A percentile compares a stretch with the other conserved stretches of the same genome.
phyloP scores from a whole-genome alignment of 2,888 invertebrate species.

The Lordiphosa andalusiaca region DNA sequence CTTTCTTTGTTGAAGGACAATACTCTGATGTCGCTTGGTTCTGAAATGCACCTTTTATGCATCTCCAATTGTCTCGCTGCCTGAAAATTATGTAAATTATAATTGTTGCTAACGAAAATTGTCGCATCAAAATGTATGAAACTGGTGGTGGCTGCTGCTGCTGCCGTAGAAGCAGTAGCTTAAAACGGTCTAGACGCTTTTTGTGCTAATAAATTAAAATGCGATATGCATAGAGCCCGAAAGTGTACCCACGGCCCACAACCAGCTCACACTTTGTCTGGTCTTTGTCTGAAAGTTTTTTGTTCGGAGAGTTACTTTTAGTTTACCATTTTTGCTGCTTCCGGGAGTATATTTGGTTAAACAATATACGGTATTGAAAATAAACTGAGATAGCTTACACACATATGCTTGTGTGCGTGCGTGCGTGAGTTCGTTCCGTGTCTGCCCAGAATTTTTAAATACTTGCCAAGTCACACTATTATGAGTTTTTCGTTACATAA shows the following conservation, averaged over 20 bases:
- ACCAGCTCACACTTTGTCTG: slow-evolving; percentile 36
- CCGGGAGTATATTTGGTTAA: slow-evolving; percentile 51
- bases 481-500: slow-evolving; percentile 33
- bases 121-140: slow-evolving; percentile 61
- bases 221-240: slow-evolving; percentile 68
- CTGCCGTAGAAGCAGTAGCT: slow-evolving; percentile 50
- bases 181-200: slow-evolving; percentile 73
- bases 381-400: slow-evolving; percentile 46
- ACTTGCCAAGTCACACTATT: slow-evolving; percentile 64
- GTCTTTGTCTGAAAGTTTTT: slow-evolving; percentile 56
- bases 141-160: slow-evolving; percentile 29
- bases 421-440: slow-evolving; percentile 10
- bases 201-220: slow-evolving; percentile 75
- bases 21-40: no score
- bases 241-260: slow-evolving; percentile 26
- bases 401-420: slow-evolving; percentile 12
- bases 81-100: slow-evolving; percentile 72
- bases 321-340: slow-evolving; percentile 16
- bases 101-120: slow-evolving; percentile 60
- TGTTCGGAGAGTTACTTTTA: slow-evolving; percentile 24
- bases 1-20: no score
- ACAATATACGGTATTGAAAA: slow-evolving; percentile 63
- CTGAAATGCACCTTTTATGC: slow-evolving; percentile 19
- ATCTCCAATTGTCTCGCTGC: slow-evolving; percentile 38
- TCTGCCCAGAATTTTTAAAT: slow-evolving; percentile 59